Percentiles rank a stretch among this genome's conserved stretches.
Conservation (phyloP, 2,888 invertebrate species). For the Nomada goodeniana region DNA sequence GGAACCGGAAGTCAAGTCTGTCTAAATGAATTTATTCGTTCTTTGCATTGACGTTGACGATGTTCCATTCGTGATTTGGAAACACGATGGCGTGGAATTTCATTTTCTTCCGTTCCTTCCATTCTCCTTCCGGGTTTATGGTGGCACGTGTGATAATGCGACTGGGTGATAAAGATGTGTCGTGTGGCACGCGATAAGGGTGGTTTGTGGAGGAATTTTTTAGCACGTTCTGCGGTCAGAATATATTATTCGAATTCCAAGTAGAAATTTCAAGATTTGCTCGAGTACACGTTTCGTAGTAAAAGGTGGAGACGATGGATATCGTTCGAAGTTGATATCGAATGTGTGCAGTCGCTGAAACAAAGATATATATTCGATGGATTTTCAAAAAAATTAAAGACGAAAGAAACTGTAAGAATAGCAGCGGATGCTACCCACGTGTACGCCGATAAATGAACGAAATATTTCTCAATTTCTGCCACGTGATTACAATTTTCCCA, state of each 20-base stretch:
- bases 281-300: neutral
- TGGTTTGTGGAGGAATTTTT: slow-evolving; percentile 7
- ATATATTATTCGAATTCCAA: neutral
- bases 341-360: too few species aligned
- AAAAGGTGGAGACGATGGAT: too few species aligned
- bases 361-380: too few species aligned
- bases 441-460: neutral
- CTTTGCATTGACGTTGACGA: slow-evolving; percentile 25
- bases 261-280: neutral
- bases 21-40: slow-evolving; percentile 57
- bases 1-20: slow-evolving; percentile 30
- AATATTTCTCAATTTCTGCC: neutral
- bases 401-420: too few species aligned
- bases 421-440: too few species aligned
- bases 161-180: slow-evolving; percentile 6
- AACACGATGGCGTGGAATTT: slow-evolving; percentile 32
- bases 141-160: slow-evolving; percentile 22
- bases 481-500: too few species aligned
- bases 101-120: slow-evolving; percentile 15
- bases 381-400: too few species aligned
- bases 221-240: neutral
- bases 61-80: slow-evolving; percentile 55
- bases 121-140: slow-evolving; percentile 16
- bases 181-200: neutral
- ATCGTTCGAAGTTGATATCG: too few species aligned